These are phyloP conservation scores for Pundamilia nyererei DNA, from an alignment of 2,113 vertebrate genomes.

Conservation along the genomic window DNA sequence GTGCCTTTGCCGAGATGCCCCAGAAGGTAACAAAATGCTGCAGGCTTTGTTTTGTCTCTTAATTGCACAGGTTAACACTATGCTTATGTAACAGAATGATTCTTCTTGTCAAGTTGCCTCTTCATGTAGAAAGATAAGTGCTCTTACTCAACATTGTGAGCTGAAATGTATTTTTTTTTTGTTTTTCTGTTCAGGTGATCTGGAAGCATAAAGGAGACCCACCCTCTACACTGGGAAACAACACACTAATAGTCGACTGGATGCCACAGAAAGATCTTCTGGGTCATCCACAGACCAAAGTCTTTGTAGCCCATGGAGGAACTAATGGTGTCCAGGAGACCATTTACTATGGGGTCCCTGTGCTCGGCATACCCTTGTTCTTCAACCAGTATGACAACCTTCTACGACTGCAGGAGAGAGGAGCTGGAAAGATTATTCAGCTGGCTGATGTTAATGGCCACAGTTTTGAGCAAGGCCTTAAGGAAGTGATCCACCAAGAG, in stretches of 20 bases:
- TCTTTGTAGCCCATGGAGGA: constrained; percentile 67
- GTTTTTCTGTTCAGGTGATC: constrained; percentile 1
- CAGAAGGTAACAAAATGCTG: not conserved
- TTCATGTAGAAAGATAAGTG: not conserved
- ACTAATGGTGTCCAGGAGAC: constrained; percentile 71
- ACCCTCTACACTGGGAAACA: constrained; percentile 63
- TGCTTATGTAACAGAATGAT: not conserved
- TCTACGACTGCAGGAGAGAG: constrained; percentile 53
- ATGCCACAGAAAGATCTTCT: constrained; percentile 66
- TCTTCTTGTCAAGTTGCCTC: not conserved
- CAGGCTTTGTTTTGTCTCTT: not conserved
- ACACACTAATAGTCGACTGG: constrained; percentile 64
- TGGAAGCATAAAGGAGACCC: not conserved
- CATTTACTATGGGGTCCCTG: constrained; percentile 63
- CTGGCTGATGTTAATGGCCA: not conserved
- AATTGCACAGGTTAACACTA: not conserved
- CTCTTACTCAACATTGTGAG: not conserved
- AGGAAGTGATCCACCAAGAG: not conserved
- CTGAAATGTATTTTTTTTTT: not conserved
- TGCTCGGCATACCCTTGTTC: constrained; percentile 48
- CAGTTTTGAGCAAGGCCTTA: constrained; percentile 40
- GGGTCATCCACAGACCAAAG: constrained; percentile 63
- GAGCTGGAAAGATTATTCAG: constrained; percentile 46
- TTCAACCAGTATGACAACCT: constrained; percentile 71
- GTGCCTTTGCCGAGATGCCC: not conserved